Evolutionary conservation across 64 coral and sea anemone species (phyloP).

Genomic region (Stylophora pistillata): DNA sequence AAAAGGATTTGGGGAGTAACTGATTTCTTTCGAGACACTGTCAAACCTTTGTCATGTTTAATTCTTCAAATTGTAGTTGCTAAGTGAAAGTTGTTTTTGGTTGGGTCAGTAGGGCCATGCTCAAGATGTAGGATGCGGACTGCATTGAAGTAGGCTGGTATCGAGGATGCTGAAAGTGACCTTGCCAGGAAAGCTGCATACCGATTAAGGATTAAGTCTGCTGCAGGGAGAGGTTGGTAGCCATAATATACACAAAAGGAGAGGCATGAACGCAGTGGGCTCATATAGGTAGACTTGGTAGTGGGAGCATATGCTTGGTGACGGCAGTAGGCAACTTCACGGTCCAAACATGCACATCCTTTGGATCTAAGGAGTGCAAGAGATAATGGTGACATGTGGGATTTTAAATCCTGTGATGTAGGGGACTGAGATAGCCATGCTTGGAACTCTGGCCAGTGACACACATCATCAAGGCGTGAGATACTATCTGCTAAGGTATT

Average conservation of each 20-base stretch:
- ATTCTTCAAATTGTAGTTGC: too few species aligned
- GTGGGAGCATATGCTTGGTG: background rate
- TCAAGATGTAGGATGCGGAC: constrained; percentile 6
- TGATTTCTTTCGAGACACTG: constrained; percentile 7
- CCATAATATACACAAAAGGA: constrained; percentile 4
- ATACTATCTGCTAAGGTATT: too few species aligned
- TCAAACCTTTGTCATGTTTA: too few species aligned
- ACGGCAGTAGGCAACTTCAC: background rate
- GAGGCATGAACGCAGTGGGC: background rate
- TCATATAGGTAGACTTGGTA: constrained; percentile 12
- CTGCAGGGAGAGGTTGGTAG: background rate
- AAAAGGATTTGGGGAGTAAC: background rate
- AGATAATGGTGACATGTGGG: constrained; percentile 15
- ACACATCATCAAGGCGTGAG: constrained; percentile 11
- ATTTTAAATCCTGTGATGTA: too few species aligned
- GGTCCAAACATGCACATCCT: background rate
- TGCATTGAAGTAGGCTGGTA: background rate
- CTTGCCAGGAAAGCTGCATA: too few species aligned
- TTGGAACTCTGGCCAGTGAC: constrained; percentile 12
- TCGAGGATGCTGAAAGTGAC: background rate
- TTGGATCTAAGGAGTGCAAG: constrained; percentile 29
- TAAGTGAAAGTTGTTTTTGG: constrained; percentile 22
- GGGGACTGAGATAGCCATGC: constrained; percentile 20
- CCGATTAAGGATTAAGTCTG: background rate
- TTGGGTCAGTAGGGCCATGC: background rate